Conservation (phyloP, 2,888 invertebrate species). For the Metallyticus violacea region DNA sequence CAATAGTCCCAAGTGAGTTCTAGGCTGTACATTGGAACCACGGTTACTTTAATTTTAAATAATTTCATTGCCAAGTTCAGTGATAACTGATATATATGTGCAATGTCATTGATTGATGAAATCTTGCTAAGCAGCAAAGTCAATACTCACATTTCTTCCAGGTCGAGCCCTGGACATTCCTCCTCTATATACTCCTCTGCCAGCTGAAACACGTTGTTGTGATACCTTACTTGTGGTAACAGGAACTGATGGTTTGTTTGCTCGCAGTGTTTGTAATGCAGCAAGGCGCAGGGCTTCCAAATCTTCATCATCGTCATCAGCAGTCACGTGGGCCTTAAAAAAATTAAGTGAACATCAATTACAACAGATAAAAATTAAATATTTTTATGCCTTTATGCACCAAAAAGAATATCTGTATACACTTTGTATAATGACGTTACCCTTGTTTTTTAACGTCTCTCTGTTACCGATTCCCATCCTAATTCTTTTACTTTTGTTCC, state of each 20-base stretch:
- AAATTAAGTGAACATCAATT: no score
- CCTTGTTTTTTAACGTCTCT: neutral
- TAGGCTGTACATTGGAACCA: no score
- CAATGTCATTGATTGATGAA: no score
- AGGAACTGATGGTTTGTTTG: conserved; percentile 33
- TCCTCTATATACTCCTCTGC: neutral
- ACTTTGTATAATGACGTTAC: neutral
- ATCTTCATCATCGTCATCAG: conserved; percentile 53
- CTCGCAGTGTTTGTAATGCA: conserved; percentile 48
- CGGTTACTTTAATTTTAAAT: no score
- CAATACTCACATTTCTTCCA: conserved; percentile 8
- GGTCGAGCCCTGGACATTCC: neutral
- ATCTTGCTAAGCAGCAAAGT: no score
- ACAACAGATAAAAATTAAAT: neutral
- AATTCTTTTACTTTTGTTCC: neutral
- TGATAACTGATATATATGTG: no score
- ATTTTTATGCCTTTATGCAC: neutral
- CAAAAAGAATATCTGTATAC: no score
- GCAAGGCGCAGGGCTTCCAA: conserved; percentile 51
- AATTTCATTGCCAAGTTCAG: no score
- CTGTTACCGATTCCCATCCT: no score
- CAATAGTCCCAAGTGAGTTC: no score
- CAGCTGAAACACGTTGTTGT: neutral
- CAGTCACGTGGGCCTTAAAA: conserved; percentile 28
- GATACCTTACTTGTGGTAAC: neutral